Base-by-base conservation (phyloP, 2,888 invertebrate species). In the Limnephilus auricula region DNA sequence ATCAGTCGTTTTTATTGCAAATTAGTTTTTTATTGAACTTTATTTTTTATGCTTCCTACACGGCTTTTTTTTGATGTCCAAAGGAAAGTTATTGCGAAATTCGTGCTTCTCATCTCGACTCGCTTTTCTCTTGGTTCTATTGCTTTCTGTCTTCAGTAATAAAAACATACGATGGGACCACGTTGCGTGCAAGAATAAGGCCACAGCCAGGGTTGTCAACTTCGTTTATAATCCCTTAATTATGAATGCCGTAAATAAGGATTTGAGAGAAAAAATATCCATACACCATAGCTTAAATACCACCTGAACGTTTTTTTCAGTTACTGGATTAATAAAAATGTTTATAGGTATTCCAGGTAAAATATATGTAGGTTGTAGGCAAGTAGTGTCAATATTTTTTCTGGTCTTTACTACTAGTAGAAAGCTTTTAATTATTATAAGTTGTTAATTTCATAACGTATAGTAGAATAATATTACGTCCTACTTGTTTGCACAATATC, bases 61-160 rank as follows among this genome's bases (percentile, higher is more conserved):
- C 79, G n/a, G 65, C 87, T 45, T 34, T 78, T 88, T 88, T 88
- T 88, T 34, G 34, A 78, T 88, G 10, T 78, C 78, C 78, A 34
- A 78, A 78, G 78, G 78, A 79, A 79, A 34, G 78, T 79, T 78
- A 87, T 88, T 88, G 32, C n/a, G 34, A 88, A 78, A 78, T 88
- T 88, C 79, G 32, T 78, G 87, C 79, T 78, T 88, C 2, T 37
- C 87, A 18, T 37, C n/a, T 40, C 34, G 30, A 37, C 40, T 85
- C 45, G 82, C 12, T 30, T n/a, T 30, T 85, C 37, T 85, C 85
- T 40, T n/a, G 34, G n/a, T 34, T 85, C 85, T 85, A 85, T 85
- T 85, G 18, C 78, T 30, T 88, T 32, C 78, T 30, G 78, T 32
- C 37, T 78, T 37, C 34, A 88, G 87, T 78, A 88, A 88, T 88